Conservation (phyloP, 2,888 invertebrate species). For the Tiphia femorata region DNA sequence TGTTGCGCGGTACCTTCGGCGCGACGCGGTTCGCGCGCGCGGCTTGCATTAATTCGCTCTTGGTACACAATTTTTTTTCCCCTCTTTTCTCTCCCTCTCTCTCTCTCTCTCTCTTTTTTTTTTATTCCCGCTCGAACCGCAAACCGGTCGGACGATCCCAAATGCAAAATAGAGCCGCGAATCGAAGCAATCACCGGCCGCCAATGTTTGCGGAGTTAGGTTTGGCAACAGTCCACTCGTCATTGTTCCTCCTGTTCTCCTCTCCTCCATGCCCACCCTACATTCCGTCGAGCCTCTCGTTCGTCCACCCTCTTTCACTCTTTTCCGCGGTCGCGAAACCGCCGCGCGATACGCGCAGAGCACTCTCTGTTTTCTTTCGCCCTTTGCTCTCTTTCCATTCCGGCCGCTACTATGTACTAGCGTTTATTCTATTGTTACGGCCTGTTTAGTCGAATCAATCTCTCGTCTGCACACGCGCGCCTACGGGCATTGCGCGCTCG, state of each 20-base stretch:
- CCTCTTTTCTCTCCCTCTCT: slow-evolving; percentile 31
- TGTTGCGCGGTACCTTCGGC: slow-evolving; percentile 21
- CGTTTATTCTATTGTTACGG: slow-evolving; percentile 51
- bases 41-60: slow-evolving; percentile 45
- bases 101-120: too few species aligned
- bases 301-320: slow-evolving; percentile 23
- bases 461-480: slow-evolving; percentile 30
- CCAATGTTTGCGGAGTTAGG: slow-evolving; percentile 58
- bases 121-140: slow-evolving; percentile 5
- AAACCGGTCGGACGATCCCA: slow-evolving; percentile 29
- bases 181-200: slow-evolving; percentile 59
- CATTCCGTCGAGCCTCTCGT: neutral
- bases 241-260: slow-evolving; percentile 35
- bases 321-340: slow-evolving; percentile 25
- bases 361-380: neutral
- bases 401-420: slow-evolving; percentile 2
- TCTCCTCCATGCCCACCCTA: slow-evolving; percentile 8
- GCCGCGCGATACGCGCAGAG: slow-evolving; percentile 3
- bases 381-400: slow-evolving; percentile 1
- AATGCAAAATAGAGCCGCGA: slow-evolving; percentile 48
- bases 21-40: slow-evolving; percentile 27
- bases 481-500: slow-evolving; percentile 4
- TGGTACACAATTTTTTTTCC: slow-evolving; percentile 42
- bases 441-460: slow-evolving; percentile 54
- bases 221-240: slow-evolving; percentile 40